Base-by-base conservation (phyloP, 2,113 vertebrate species). In the Hippoglossus stenolepis region DNA sequence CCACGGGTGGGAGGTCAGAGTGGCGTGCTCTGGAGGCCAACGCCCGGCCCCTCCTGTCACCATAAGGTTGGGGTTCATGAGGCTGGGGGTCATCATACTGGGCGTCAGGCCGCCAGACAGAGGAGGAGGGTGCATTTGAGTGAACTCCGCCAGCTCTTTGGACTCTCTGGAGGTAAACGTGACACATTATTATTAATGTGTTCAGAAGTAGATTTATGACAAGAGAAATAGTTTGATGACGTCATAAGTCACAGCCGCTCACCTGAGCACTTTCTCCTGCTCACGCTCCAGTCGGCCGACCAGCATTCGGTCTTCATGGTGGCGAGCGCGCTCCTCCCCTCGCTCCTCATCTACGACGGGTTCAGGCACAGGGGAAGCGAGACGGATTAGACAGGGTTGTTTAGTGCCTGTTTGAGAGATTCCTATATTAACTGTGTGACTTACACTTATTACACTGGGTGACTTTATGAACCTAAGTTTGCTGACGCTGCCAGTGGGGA, bases 211-310 rank as follows among this genome's bases (percentile, higher is more conserved):
- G 45, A 47, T 17, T 17, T 31, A 31, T 31, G 28, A 31, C 5
- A 31, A 31, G 4, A 28, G 28, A 28, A 28, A 1, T 6, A 7
- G 31, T 31, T 49, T 49, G 40, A 49, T 49, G 45, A 49, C 12
- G 40, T 18, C 47, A 51, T 15, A 17, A 15, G 24, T 45, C 53
- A 20, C 56, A 3, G 18, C 23, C 51, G 15, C 92, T 95, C 89
- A 99, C 98, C 98, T 94, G 89, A 99, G 95, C 62, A 97, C 94
- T 88, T 98, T 98, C 91, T 98, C 97, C 91, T 98, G 97, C 78
- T 98, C 97, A 0, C 96, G 91, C 79, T 98, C 97, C 89, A 98
- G 86, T 59, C 96, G 95, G n/a, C 95, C 93, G 3, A 94, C 92
- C 65, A 98, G 91, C 79, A 98, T 92, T 62, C 96, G 93, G 60